Evolutionary conservation across 2,113 vertebrate genomes (phyloP), one percentile per base, ranked within the genome.

Genomic region (Sardina pilchardus): DNA sequence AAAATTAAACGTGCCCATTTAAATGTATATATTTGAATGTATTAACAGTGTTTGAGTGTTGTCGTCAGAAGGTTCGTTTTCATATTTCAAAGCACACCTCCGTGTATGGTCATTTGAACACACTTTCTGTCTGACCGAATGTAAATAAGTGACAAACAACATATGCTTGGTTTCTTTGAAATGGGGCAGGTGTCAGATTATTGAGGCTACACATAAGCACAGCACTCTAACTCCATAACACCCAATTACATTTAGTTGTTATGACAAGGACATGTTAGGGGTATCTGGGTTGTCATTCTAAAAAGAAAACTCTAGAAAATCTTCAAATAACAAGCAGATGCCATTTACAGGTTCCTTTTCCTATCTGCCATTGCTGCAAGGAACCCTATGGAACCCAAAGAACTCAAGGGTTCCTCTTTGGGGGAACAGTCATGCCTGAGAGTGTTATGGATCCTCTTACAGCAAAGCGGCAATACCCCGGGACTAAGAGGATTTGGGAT

Each of bases 401-500:
- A 71, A 71, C 30, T 75, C 14, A 75, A 75, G 14, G 67, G 67
- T 75, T 75, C 30, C 12, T 36, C 67, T 75, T 3, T 34, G 14
- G 12, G 67, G 30, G 8, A 17, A 36, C 8, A 36, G 36, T 34
- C 14, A 75, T 14, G 67, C 67, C 34, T 34, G 30, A 75, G 67
- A 75, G 67, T 30, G 67, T 36, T 75, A 75, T 75, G 30, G 67
- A 75, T 75, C 67, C 67, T 75, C 67, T 75, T 75, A 75, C 67
- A 4, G 34, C 67, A 16, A 75, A 75, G 67, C 67, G 30, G 16
- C 67, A 75, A 75, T 75, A 75, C 30, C 67, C 67, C 67, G 17
- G 67, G 67, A 16, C 30, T 75, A 75, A 75, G 30, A 75, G 67
- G 67, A 75, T 75, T 75, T 75, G 67, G 67, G 67, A 34, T 71